Conservation (phyloP, 2,113 vertebrate species). For the Salminus brasiliensis region DNA sequence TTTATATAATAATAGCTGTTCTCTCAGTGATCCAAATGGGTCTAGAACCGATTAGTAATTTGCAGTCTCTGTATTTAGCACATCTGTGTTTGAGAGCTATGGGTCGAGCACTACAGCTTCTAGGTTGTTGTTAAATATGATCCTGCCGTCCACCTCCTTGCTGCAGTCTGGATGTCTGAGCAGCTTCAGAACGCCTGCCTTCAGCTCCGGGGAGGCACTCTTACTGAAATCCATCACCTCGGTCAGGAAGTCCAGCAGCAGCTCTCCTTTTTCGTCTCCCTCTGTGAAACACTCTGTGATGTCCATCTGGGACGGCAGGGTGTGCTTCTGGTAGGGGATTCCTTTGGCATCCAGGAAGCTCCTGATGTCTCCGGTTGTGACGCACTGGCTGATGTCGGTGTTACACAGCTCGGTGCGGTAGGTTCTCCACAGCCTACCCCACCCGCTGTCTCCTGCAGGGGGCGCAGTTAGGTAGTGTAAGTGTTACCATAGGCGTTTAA, state of each 20-base stretch:
- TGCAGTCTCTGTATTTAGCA: background rate
- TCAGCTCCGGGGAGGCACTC: slow-evolving; percentile 82
- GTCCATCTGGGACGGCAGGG: slow-evolving; percentile 84
- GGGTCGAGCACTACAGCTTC: slow-evolving; percentile 78
- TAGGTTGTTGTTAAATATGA: slow-evolving; percentile 86
- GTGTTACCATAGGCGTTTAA: too few species aligned
- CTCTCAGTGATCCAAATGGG: too few species aligned
- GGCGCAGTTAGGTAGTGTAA: background rate
- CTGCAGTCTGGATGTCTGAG: slow-evolving; percentile 84
- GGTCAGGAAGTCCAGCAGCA: slow-evolving; percentile 90
- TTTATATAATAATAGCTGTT: too few species aligned
- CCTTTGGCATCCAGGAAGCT: slow-evolving; percentile 77
- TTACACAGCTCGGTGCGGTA: slow-evolving; percentile 69
- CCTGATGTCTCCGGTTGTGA: slow-evolving; percentile 74
- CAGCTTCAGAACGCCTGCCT: slow-evolving; percentile 74
- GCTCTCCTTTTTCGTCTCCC: slow-evolving; percentile 82
- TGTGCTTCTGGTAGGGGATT: slow-evolving; percentile 74
- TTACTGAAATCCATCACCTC: slow-evolving; percentile 82
- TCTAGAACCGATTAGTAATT: too few species aligned
- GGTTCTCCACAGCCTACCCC: slow-evolving; percentile 74
- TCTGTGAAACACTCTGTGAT: slow-evolving; percentile 88
- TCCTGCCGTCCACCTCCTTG: slow-evolving; percentile 73
- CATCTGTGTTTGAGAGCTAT: background rate
- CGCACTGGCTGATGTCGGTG: slow-evolving; percentile 72
- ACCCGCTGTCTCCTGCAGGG: background rate